A percentile compares a stretch with the other conserved stretches of the same genome.
Conservation (phyloP, 2,888 invertebrate genomes). For the Xestia c-nigrum region DNA sequence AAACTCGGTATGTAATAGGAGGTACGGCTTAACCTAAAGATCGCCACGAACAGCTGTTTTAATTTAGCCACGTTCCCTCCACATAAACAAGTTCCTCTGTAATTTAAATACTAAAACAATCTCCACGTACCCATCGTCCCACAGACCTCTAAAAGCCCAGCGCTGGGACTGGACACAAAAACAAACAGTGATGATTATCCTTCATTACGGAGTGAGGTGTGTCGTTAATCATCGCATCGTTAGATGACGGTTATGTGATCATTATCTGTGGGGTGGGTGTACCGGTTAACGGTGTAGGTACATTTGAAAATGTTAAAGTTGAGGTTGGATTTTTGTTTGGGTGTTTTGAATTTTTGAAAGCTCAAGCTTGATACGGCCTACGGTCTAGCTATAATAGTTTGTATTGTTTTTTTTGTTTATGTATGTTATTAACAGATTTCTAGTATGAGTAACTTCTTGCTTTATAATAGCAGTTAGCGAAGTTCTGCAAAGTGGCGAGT, state of each 20-base stretch:
- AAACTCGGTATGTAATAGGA: no score
- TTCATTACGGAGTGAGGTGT: constrained; percentile 84
- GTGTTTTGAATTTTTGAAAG: neutral
- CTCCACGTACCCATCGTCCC: neutral
- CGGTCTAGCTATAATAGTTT: neutral
- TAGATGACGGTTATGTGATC: constrained; percentile 76
- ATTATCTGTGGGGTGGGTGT: constrained; percentile 71
- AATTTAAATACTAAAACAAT: neutral
- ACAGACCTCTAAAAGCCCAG: constrained; percentile 54
- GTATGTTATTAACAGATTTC: no score
- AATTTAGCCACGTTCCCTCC: no score
- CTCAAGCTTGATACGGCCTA: neutral
- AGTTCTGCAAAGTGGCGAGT: neutral
- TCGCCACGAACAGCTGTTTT: no score
- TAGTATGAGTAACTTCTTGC: neutral
- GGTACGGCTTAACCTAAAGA: no score
- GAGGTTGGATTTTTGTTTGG: neutral
- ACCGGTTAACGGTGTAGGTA: constrained; percentile 32
- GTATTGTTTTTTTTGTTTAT: no score
- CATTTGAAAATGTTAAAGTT: neutral
- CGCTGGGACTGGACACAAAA: constrained; percentile 70
- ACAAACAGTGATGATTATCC: constrained; percentile 86
- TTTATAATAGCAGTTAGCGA: neutral
- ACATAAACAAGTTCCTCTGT: neutral
- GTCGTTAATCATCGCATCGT: constrained; percentile 81